Percentiles rank a stretch among this genome's conserved stretches.
Conservation (phyloP, 2,888 invertebrate genomes). For the Agriopis leucophaearia region DNA sequence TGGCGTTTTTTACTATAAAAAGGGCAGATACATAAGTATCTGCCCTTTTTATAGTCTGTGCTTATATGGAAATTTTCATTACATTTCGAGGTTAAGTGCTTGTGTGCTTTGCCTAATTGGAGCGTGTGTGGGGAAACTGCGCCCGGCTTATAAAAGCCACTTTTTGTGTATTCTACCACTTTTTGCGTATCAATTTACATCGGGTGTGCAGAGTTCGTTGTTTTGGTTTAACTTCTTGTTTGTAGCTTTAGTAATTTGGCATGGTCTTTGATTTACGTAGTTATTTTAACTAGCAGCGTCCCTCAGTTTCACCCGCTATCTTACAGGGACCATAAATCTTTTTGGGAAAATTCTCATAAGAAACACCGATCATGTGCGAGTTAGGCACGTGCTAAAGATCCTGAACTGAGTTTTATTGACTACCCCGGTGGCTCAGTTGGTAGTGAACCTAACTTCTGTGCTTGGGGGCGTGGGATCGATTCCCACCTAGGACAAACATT, state of each 20-base stretch:
- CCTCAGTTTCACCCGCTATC: too few relatives aligned
- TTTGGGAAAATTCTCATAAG: too few relatives aligned
- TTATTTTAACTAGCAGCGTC: background rate
- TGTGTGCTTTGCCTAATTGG: constrained; percentile 83
- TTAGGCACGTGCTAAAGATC: too few relatives aligned
- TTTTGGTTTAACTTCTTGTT: constrained; percentile 51
- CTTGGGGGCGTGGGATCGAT: too few relatives aligned
- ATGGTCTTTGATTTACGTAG: background rate
- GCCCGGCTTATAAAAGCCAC: constrained; percentile 66
- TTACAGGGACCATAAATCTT: too few relatives aligned
- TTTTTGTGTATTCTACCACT: constrained; percentile 68
- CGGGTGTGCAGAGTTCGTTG: constrained; percentile 41
- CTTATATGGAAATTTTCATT: constrained; percentile 80
- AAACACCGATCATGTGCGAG: too few relatives aligned
- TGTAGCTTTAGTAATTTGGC: constrained; percentile 22
- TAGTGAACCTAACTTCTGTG: too few relatives aligned
- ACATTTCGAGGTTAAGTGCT: constrained; percentile 81
- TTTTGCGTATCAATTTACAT: constrained; percentile 65
- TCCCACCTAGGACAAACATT: too few relatives aligned
- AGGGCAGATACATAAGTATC: background rate
- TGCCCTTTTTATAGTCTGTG: constrained; percentile 9
- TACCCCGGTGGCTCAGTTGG: too few relatives aligned
- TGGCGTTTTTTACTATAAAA: too few relatives aligned
- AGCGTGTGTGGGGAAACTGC: constrained; percentile 65
- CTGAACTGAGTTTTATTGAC: too few relatives aligned